Evolutionary conservation across 2,888 invertebrate species (phyloP), one percentile per base, ranked within the genome.

Genomic region (Neria commutata): DNA sequence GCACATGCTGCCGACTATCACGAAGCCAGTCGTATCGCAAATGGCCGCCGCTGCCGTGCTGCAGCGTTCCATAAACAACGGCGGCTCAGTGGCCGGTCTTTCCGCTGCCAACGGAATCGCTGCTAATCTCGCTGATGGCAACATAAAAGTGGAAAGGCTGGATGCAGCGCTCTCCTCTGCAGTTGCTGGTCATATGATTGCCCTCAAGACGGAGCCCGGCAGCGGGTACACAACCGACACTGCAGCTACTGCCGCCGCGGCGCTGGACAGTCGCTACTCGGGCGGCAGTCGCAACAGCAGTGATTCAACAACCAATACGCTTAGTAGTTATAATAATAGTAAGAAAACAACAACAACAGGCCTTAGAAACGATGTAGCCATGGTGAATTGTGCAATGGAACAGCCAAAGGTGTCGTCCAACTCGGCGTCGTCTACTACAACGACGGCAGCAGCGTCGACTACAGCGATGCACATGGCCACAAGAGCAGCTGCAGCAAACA

Each of bases 341-440:
- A 72, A 71, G 65, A 74, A 72, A 65, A 23, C 47, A 37, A 47
- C 58, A 56, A 25, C 65, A 63, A 42, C 74, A 70, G 72, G 74
- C 68, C 71, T 76, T 67, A 76, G 77, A 69, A 78, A 75, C 68
- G 80, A 81, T 72, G 79, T 80, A 56, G 68, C 77, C 66, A 79
- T 81, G 77, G 76, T 72, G 64, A 76, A 79, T 69, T 80, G 79
- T 80, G 78, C 81, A 75, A 78, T 80, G 71, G 74, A 74, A 62
- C 74, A 71, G 55, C 68, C 66, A 58, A 59, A 54, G 56, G 56
- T 50, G 29, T 62, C 60, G 26, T 51, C 67, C 37, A 40, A 24
- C 54, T 40, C 55, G 55, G 37, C 57, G 54, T 54, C 62, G 56
- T 46, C 66, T 34, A 37, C 61, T 40, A 48, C 62, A 64, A 52